Conservation (phyloP, 2,888 invertebrate species). For the Sminthurides aquaticus region DNA sequence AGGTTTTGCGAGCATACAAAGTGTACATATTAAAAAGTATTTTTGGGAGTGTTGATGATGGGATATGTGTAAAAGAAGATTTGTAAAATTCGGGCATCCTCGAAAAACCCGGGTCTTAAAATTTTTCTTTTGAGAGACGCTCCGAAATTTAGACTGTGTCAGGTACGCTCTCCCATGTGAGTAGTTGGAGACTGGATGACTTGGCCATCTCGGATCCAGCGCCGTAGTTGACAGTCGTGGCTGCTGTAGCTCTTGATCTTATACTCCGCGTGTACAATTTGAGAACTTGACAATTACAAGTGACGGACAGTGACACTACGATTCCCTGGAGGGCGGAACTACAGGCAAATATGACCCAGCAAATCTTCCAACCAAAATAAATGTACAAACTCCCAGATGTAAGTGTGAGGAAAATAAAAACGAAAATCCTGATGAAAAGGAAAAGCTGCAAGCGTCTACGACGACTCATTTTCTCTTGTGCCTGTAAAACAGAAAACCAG, state of each 20-base stretch:
- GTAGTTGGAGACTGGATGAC: constrained; percentile 43
- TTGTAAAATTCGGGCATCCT: too few relatives aligned
- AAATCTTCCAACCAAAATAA: constrained; percentile 42
- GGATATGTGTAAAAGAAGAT: too few relatives aligned
- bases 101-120: too few relatives aligned
- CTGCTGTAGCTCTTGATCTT: constrained; percentile 31
- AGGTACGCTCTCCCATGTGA: constrained; percentile 43
- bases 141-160: constrained; percentile 31
- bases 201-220: constrained; percentile 42
- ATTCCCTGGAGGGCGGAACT: constrained; percentile 53
- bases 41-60: too few relatives aligned
- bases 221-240: constrained; percentile 38
- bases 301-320: constrained; percentile 56
- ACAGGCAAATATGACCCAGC: constrained; percentile 47
- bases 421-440: constrained; percentile 55
- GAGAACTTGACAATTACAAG: constrained; percentile 55
- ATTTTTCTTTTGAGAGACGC: too few relatives aligned
- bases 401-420: constrained; percentile 50
- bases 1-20: too few relatives aligned
- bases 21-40: too few relatives aligned
- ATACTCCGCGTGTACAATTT: constrained; percentile 43
- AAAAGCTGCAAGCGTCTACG: constrained; percentile 55
- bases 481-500: constrained; percentile 46
- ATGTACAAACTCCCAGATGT: constrained; percentile 46
- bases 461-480: constrained; percentile 56